Base-by-base conservation (phyloP, 2,888 invertebrate genomes). In the Calliphora vomitoria region DNA sequence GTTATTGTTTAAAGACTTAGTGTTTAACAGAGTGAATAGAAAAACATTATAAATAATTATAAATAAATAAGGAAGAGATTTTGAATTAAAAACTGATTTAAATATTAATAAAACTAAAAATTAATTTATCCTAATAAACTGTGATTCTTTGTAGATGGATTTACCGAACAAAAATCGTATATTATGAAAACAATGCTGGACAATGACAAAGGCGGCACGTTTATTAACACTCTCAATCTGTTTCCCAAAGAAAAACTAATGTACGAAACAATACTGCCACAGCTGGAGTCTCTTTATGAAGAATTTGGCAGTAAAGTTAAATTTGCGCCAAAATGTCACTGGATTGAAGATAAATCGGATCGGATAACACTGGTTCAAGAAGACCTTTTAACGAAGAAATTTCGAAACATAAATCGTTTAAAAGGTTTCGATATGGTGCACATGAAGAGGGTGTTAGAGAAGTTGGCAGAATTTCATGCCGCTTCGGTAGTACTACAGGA, bases 401-500 rank as follows among this genome's bases (percentile, higher is more conserved):
- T 91, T 41, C 87, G 90, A 20, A 93, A 93, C 47, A 90, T 91
- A 3, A 92, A 92, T 88, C 92, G 94, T 0, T 90, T 91, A 0
- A 91, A 92, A 60, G 93, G 93, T 1, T 92, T 92, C 69, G 91
- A 92, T 83, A 90, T 92, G 90, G 75, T 89, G 8, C 93, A 94
- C 58, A 92, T 93, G 89, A 90, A 92, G 10, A 89, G 92, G 0
- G 92, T 92, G 1, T 88, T 93, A 8, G 90, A 92, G 72, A 92
- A 93, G 38, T 82, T 93, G 66, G 93, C 93, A 5, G 91, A 93
- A 78, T 92, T 93, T 55, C 93, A 93, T 91, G 94, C 93, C 0
- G 92, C 91, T 8, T 92, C 92, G 13, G 93, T 91, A 0, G 90
- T 93, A 6, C 90, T 91, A 83, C 89, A 91, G 4, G 91, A 93